These are phyloP conservation scores for Steinernema feltiae DNA, from an alignment of 1,140 invertebrate genomes.

Conservation along the genomic window DNA sequence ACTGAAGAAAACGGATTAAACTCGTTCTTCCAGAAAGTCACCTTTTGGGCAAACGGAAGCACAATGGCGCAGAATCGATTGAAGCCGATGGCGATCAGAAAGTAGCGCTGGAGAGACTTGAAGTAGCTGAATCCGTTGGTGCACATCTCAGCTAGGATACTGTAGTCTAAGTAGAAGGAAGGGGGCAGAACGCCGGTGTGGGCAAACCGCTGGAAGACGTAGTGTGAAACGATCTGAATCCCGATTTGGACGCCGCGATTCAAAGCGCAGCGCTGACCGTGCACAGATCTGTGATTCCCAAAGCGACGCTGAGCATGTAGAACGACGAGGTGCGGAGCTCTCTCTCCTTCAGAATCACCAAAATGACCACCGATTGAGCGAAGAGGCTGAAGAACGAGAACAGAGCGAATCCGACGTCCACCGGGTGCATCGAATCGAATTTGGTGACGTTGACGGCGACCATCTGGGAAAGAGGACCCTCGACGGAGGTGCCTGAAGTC, in stretches of 20 bases:
- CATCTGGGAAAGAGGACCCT: too few species aligned
- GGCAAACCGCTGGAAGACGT: background rate
- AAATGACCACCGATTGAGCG: too few species aligned
- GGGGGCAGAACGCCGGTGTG: background rate
- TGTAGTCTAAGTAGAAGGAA: background rate
- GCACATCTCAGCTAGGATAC: background rate
- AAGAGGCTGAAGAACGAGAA: too few species aligned
- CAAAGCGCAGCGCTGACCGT: background rate
- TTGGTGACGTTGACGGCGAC: too few species aligned
- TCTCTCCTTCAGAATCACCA: background rate
- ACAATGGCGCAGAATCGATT: background rate
- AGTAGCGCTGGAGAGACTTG: background rate
- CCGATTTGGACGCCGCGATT: background rate
- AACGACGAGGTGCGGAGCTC: background rate
- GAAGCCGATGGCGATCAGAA: background rate
- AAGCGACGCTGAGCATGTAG: background rate
- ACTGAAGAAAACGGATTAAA: background rate
- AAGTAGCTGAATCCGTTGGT: background rate
- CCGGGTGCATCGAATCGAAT: too few species aligned
- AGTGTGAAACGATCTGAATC: background rate
- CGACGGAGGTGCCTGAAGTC: too few species aligned
- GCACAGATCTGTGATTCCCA: background rate
- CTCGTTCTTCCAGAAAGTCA: background rate
- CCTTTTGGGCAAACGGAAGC: background rate
- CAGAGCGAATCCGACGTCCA: too few species aligned